Percentiles rank a stretch among this genome's conserved stretches.
Evolutionary conservation across 2,113 vertebrate species (phyloP).

Genomic region (Toxotes jaculatrix): DNA sequence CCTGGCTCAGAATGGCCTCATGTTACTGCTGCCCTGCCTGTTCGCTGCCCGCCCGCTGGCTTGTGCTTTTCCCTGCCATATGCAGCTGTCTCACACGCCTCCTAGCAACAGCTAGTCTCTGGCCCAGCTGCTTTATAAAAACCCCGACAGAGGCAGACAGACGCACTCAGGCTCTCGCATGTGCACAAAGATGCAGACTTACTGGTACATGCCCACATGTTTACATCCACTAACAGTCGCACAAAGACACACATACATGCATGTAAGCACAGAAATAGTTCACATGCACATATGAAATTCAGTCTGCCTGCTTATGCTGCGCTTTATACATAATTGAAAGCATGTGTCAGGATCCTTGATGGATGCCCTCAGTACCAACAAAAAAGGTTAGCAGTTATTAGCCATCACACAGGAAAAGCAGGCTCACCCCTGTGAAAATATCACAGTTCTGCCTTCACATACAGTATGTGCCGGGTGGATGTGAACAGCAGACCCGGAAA

Average conservation of each 20-base stretch:
- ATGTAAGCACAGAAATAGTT: neutral
- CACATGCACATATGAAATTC: neutral
- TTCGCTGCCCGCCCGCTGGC: conserved; percentile 54
- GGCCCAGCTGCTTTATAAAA: conserved; percentile 54
- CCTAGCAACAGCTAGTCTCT: conserved; percentile 63
- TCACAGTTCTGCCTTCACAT: conserved; percentile 40
- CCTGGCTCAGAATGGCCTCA: conserved; percentile 36
- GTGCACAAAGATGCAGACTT: conserved; percentile 15
- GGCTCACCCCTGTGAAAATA: conserved; percentile 43
- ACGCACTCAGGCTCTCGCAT: neutral
- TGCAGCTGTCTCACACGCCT: conserved; percentile 54
- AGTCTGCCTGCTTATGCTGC: neutral
- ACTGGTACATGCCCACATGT: neutral
- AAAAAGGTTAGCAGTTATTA: conserved; percentile 68
- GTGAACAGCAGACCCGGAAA: neutral
- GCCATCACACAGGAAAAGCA: conserved; percentile 35
- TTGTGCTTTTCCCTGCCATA: conserved; percentile 54
- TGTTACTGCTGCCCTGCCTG: conserved; percentile 29
- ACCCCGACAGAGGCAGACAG: conserved; percentile 1
- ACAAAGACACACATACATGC: neutral
- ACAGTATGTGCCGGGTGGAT: neutral
- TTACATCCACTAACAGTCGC: neutral
- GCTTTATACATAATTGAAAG: conserved; percentile 17
- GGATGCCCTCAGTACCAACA: conserved; percentile 42
- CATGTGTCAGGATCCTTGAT: conserved; percentile 37